These are phyloP conservation scores for Alligator mississippiensis DNA, from an alignment of 2,113 vertebrate genomes.

Conservation along the genomic window DNA sequence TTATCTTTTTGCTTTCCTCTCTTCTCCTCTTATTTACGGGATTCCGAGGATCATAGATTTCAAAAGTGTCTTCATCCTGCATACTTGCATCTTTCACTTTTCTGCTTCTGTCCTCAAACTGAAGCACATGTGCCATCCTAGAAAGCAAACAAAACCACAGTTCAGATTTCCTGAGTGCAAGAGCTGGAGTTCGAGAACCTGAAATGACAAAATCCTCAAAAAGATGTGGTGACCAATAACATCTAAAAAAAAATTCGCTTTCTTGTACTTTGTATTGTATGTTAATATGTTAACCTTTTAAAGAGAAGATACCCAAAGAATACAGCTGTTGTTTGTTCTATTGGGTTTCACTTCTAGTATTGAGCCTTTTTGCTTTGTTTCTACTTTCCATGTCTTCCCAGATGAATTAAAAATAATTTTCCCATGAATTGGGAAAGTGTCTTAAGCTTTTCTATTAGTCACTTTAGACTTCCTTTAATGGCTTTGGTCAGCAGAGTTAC, in stretches of 20 bases:
- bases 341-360: slow-evolving; percentile 3
- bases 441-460: slow-evolving; percentile 39
- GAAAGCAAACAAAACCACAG: slow-evolving; percentile 58
- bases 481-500: background rate
- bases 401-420: background rate
- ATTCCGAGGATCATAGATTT: slow-evolving; percentile 97
- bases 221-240: background rate
- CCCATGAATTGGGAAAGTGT: background rate
- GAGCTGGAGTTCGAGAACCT: background rate
- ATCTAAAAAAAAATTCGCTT: too few relatives aligned
- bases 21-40: slow-evolving; percentile 95
- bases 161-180: background rate
- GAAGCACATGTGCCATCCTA: slow-evolving; percentile 96
- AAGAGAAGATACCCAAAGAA: slow-evolving; percentile 32
- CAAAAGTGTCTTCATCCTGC: slow-evolving; percentile 97
- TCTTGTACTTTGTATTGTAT: background rate
- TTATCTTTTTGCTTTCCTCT: slow-evolving; percentile 97
- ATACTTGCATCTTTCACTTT: slow-evolving; percentile 97
- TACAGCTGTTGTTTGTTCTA: background rate
- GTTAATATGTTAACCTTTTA: background rate
- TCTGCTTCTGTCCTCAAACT: slow-evolving; percentile 95
- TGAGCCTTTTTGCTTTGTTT: slow-evolving; percentile 1
- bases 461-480: background rate
- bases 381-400: background rate
- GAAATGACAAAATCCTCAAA: background rate